phyloP scores from a whole-genome alignment of 2,888 invertebrate species.

The Limnephilus auricula region DNA sequence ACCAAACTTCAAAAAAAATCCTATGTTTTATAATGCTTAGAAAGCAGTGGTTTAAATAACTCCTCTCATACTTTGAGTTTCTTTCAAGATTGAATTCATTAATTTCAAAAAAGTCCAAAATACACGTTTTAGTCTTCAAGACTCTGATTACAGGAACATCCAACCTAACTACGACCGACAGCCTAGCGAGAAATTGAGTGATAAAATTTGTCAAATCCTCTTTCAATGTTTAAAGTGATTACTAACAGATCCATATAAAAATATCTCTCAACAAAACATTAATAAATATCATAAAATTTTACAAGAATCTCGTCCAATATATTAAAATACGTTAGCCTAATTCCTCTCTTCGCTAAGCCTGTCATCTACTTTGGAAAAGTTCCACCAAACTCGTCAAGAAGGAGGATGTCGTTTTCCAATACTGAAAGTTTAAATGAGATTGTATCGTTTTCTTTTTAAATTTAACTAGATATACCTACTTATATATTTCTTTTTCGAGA shows the following conservation, averaged over 20 bases:
- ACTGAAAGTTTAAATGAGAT: conserved; percentile 33
- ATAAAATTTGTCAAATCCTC: neutral
- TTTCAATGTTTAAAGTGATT: neutral
- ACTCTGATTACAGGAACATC: neutral
- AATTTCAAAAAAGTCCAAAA: neutral
- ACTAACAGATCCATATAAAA: neutral
- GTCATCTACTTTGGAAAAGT: conserved; percentile 9
- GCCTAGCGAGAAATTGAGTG: neutral
- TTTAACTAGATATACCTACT: neutral
- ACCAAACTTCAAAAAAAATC: too few relatives aligned
- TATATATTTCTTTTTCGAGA: neutral
- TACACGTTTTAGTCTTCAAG: neutral
- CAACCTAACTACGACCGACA: neutral
- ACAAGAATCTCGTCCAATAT: neutral
- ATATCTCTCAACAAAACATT: neutral
- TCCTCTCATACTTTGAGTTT: neutral
- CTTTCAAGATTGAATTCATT: too few relatives aligned
- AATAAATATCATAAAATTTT: neutral
- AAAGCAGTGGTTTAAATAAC: neutral
- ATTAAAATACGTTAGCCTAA: conserved; percentile 1
- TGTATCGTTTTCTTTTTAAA: conserved; percentile 15
- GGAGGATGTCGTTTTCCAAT: conserved; percentile 27
- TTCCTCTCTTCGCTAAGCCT: neutral
- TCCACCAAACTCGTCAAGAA: conserved; percentile 32
- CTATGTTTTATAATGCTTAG: neutral